A percentile compares a stretch with the other conserved stretches of the same genome.
These are phyloP conservation scores for Graphium colonna DNA, from an alignment of 2,888 invertebrate species.

Conservation along the genomic window DNA sequence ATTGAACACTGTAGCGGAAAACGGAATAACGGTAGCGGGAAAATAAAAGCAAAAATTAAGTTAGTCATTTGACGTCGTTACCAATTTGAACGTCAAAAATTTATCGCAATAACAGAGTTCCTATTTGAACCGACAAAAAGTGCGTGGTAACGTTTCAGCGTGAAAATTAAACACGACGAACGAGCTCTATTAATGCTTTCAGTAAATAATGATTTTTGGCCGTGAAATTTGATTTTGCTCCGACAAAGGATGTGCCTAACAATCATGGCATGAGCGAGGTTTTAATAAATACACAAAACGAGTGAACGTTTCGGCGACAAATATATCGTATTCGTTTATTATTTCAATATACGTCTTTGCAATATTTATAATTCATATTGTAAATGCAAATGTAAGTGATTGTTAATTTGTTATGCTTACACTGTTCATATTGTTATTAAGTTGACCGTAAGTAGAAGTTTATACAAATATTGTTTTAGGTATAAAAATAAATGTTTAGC, in stretches of 20 bases:
- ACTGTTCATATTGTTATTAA: no score
- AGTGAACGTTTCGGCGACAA: not conserved
- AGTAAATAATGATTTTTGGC: not conserved
- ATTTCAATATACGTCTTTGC: not conserved
- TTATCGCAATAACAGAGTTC: not conserved
- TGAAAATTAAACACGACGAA: not conserved
- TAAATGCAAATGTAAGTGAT: no score
- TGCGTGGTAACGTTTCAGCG: not conserved
- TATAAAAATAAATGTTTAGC: no score
- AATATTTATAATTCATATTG: no score
- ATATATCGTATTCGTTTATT: not conserved
- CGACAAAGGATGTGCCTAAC: not conserved
- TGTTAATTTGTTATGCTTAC: no score
- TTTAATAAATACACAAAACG: not conserved
- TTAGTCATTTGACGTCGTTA: not conserved
- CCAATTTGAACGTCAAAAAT: not conserved
- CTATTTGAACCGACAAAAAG: not conserved
- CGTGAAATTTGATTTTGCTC: not conserved
- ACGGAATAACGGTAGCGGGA: not conserved
- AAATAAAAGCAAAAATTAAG: not conserved
- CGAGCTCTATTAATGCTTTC: not conserved
- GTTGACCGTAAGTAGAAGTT: no score
- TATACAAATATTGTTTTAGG: no score
- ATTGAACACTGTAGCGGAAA: not conserved
- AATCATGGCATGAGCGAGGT: not conserved